Base-by-base conservation (phyloP, 1,140 invertebrate genomes). In the Gerris buenoi region DNA sequence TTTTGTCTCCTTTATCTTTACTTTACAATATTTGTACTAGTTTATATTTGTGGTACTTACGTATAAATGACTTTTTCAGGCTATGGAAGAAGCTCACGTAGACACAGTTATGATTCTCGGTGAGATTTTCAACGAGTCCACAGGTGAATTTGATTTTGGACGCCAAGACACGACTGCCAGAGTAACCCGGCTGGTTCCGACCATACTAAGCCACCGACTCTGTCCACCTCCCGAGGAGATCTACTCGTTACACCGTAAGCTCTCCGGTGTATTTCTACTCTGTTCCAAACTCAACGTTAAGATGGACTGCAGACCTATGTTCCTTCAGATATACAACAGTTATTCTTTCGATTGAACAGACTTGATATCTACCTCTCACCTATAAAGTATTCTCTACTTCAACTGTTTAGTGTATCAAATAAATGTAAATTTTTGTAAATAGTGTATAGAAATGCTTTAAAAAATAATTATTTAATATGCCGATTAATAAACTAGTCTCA, bases 171-270 rank as follows among this genome's bases (percentile, higher is more conserved):
- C 88, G 1, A 92, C 91, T 0, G 74, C 79, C 25, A 82, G 89
- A 65, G 88, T 96, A 23, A 86, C 92, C 71, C 76, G 82, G 14
- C 73, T 98, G 3, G 88, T 98, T n/a, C 96, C 95, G 1, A 90
- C 95, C 0, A 97, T 99, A 83, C 79, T 99, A 25, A 85, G 88
- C 62, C 93, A 99, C 74, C 80, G 97, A 68, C 82, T 99, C 0
- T 95, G 93, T 63, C 93, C 97, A 18, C 97, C 97, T 0, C 97
- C 97, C 0, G 95, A 98, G 78, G 96, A 99, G 81, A 94, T 96
- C 69, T 99, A 99, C 78, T 98, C 96, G 0, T 80, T 99, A 1
- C 97, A 99, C 77, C 82, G 97, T 66, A 99, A 99, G 82, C 83
- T 99, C 67, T 97, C 97, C 0, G 97, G 97, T 0, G 87, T 97